phyloP scores from a whole-genome alignment of 2,797 vertebrate species.

The Eulemur mongoz region DNA sequence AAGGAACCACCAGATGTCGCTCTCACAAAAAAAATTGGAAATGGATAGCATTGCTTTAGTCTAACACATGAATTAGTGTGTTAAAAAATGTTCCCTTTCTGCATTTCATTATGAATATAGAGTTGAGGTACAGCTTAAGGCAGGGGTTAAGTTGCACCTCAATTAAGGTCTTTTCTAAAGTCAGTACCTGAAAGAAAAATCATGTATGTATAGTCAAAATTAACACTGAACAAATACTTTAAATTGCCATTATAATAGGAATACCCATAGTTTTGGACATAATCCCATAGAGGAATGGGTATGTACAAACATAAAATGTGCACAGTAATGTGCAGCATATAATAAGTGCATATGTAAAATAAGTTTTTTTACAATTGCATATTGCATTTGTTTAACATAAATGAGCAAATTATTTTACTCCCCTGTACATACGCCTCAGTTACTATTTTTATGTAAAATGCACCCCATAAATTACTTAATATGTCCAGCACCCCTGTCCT shows the following conservation, averaged over 20 bases:
- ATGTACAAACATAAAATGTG: background rate
- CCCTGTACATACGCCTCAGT: background rate
- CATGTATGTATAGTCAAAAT: background rate
- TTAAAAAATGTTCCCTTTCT: background rate
- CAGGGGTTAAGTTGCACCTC: background rate
- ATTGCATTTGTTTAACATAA: slow-evolving; percentile 26
- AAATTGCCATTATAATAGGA: background rate
- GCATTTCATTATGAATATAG: slow-evolving; percentile 8
- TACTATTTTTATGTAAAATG: slow-evolving; percentile 21
- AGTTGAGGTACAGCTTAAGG: background rate
- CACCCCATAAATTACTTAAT: slow-evolving; percentile 13
- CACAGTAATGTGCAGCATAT: background rate
- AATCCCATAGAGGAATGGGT: background rate
- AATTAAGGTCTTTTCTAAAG: background rate
- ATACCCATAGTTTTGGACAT: background rate
- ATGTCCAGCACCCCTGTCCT: background rate
- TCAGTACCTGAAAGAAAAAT: slow-evolving; percentile 11
- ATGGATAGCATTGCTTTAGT: background rate
- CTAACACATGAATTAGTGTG: background rate
- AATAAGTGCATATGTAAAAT: background rate
- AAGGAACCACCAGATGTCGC: slow-evolving; percentile 73
- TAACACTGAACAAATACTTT: slow-evolving; percentile 12
- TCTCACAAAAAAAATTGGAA: slow-evolving; percentile 37
- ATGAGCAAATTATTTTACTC: background rate
- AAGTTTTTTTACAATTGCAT: background rate